Conservation (phyloP, 2,888 invertebrate species). For the Sipha maydis region DNA sequence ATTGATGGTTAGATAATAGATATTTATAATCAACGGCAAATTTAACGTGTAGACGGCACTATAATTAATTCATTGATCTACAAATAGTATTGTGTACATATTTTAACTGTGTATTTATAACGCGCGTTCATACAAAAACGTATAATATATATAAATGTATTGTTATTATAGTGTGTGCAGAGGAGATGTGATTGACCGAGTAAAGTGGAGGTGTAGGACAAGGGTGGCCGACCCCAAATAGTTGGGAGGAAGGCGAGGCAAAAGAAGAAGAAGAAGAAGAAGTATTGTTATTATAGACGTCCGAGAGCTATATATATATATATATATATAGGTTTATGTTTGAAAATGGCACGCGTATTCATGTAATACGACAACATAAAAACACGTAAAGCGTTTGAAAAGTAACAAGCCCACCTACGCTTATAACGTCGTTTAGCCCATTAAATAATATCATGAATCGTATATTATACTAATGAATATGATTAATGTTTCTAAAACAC, state of each 20-base stretch:
- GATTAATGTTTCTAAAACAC: not conserved
- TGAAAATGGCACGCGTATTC: not conserved
- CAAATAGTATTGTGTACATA: not conserved
- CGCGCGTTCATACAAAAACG: not conserved
- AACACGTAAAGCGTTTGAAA: not conserved
- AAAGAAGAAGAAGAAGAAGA: too few species aligned
- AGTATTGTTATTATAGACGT: not conserved
- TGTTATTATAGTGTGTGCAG: not conserved
- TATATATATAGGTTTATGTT: too few species aligned
- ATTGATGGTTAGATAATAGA: not conserved
- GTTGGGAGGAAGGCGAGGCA: too few species aligned
- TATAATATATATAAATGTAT: not conserved
- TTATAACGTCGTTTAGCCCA: not conserved
- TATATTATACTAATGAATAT: not conserved
- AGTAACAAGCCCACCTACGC: not conserved
- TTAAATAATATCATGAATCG: not conserved
- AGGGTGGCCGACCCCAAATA: too few species aligned
- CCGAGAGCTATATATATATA: too few species aligned
- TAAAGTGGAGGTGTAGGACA: too few species aligned
- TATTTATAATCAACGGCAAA: not conserved
- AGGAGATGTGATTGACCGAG: too few species aligned
- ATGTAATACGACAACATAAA: not conserved
- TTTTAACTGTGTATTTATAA: not conserved
- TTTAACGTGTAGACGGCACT: not conserved
- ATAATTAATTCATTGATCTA: constrained; percentile 19